Percentiles rank a stretch among this genome's conserved stretches.
These are phyloP conservation scores for Eristalis intricaria DNA, from an alignment of 2,888 invertebrate species.

Conservation along the genomic window DNA sequence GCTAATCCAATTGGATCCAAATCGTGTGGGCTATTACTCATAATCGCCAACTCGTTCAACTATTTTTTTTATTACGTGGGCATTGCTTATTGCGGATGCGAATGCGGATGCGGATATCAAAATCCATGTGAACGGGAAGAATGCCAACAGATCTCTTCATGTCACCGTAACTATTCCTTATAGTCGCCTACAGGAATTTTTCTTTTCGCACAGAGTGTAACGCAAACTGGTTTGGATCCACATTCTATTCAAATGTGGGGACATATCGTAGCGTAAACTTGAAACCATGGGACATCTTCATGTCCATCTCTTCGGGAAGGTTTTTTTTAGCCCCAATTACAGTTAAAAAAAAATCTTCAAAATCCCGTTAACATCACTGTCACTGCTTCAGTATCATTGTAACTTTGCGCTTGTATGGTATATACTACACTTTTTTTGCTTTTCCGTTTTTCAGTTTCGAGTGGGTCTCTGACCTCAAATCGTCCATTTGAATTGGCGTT, in stretches of 20 bases:
- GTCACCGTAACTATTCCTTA: no score
- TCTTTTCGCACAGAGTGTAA: no score
- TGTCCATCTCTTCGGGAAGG: not conserved
- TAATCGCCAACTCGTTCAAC: no score
- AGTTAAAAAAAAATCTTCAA: not conserved
- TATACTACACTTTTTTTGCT: not conserved
- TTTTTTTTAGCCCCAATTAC: not conserved
- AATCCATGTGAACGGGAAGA: no score
- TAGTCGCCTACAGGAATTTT: no score
- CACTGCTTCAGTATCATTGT: not conserved
- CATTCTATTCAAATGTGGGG: not conserved
- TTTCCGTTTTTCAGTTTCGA: not conserved
- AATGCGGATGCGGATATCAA: no score
- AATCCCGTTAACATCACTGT: not conserved
- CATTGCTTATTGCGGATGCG: no score
- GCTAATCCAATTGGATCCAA: no score
- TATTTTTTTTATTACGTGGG: no score
- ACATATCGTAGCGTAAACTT: not conserved
- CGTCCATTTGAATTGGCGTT: not conserved
- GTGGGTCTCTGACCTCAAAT: not conserved
- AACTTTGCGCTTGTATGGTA: not conserved
- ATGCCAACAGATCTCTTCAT: no score
- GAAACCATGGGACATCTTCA: not conserved
- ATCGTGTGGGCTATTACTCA: no score
- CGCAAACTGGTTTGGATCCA: no score